A percentile compares a stretch with the other conserved stretches of the same genome.
phyloP scores from a whole-genome alignment of 2,888 invertebrate species.

The Galerucella nymphaeae region DNA sequence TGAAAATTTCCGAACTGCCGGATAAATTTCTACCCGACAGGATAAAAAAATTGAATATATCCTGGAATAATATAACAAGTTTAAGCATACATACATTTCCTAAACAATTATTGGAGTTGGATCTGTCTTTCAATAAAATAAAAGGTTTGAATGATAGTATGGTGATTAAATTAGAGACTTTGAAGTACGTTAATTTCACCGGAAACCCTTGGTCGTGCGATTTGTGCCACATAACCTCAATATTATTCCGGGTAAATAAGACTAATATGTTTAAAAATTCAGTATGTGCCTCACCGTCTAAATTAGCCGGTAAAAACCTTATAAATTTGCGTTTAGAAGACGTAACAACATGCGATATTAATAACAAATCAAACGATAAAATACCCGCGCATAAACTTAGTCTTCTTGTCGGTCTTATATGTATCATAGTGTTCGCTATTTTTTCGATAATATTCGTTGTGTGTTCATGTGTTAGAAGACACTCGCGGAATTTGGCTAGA shows the following conservation, averaged over 20 bases:
- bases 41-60: slow-evolving; percentile 76
- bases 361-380: slow-evolving; percentile 63
- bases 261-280: slow-evolving; percentile 68
- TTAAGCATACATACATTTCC: slow-evolving; percentile 71
- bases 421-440: slow-evolving; percentile 66
- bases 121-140: slow-evolving; percentile 80
- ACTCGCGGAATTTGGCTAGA: slow-evolving; percentile 70
- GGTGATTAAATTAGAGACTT: slow-evolving; percentile 70
- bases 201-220: slow-evolving; percentile 78
- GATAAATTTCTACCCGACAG: slow-evolving; percentile 71
- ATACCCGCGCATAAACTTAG: slow-evolving; percentile 63
- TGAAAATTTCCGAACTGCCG: slow-evolving; percentile 69
- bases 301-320: slow-evolving; percentile 66
- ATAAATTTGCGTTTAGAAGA: slow-evolving; percentile 60
- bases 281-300: slow-evolving; percentile 71
- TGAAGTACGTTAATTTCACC: slow-evolving; percentile 69
- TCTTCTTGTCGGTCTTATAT: slow-evolving; percentile 67
- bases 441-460: slow-evolving; percentile 66
- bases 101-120: slow-evolving; percentile 72
- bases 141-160: slow-evolving; percentile 72
- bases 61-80: slow-evolving; percentile 75
- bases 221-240: slow-evolving; percentile 71
- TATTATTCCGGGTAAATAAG: slow-evolving; percentile 70
- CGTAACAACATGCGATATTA: slow-evolving; percentile 65
- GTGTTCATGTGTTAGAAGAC: slow-evolving; percentile 76